phyloP scores from a whole-genome alignment of 2,797 vertebrate species.

The Gambelia wislizenii region DNA sequence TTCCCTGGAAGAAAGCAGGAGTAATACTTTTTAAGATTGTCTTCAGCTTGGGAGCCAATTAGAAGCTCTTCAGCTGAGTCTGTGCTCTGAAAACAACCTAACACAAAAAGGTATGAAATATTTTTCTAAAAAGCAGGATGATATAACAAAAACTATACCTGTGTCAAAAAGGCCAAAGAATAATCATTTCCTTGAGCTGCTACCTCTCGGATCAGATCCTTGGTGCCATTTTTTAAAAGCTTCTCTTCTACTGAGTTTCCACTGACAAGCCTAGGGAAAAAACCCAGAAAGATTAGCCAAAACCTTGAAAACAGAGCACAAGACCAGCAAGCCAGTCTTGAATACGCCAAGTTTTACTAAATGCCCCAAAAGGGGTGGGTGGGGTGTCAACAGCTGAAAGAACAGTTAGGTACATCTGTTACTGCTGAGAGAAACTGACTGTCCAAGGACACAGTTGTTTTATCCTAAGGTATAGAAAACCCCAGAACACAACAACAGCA shows the following conservation, averaged over 20 bases:
- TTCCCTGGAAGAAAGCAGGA: neutral
- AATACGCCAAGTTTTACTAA: neutral
- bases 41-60: neutral
- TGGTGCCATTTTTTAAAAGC: slow-evolving; percentile 93
- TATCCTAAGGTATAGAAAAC: neutral
- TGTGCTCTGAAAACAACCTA: neutral
- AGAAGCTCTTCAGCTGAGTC: neutral
- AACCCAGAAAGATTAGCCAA: slow-evolving; percentile 33
- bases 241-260: slow-evolving; percentile 96
- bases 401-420: neutral
- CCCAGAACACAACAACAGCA: neutral
- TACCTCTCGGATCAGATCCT: slow-evolving; percentile 94
- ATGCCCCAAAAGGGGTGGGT: neutral
- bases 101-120: neutral
- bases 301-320: neutral
- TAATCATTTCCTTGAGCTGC: slow-evolving; percentile 95
- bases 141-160: slow-evolving; percentile 76
- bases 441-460: neutral
- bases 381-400: neutral
- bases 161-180: slow-evolving; percentile 93
- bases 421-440: neutral
- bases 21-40: too few species aligned
- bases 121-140: neutral
- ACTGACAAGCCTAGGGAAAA: slow-evolving; percentile 86
- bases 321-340: too few species aligned